Evolutionary conservation across 2,888 invertebrate genomes (phyloP).

Genomic region (Maniola hyperantus): DNA sequence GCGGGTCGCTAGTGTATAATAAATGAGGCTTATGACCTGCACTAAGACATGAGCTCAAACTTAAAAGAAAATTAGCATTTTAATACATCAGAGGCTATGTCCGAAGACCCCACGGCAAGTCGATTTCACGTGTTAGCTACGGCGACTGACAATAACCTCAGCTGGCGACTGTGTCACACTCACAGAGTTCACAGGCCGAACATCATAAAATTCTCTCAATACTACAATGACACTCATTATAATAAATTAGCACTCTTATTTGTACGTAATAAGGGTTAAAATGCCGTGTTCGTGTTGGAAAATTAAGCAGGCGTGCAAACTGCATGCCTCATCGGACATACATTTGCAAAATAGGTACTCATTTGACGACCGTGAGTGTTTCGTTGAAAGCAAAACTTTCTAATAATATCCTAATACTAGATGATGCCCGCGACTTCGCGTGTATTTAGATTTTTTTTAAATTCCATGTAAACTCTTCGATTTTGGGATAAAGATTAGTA

Average conservation of each 20-base stretch:
- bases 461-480: no score
- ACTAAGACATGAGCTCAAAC: conserved; percentile 33
- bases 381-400: conserved; percentile 69
- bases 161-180: conserved; percentile 71
- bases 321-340: conserved; percentile 65
- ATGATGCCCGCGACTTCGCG: no score
- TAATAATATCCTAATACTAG: conserved; percentile 46
- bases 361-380: conserved; percentile 53
- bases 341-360: conserved; percentile 59
- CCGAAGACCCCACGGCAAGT: conserved; percentile 65
- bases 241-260: conserved; percentile 43
- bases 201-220: conserved; percentile 67
- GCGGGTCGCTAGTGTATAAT: not conserved
- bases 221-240: conserved; percentile 49
- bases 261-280: conserved; percentile 46
- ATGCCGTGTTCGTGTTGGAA: conserved; percentile 36
- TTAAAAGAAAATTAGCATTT: conserved; percentile 9
- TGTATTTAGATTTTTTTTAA: no score
- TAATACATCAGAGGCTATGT: conserved; percentile 37
- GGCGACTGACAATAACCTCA: conserved; percentile 75
- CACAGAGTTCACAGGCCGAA: conserved; percentile 68
- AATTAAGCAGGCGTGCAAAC: conserved; percentile 57
- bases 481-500: no score
- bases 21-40: not conserved
- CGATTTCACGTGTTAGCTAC: conserved; percentile 79